Evolutionary conservation across 2,797 vertebrate genomes (phyloP).

Genomic region (Gambusia yucatana): DNA sequence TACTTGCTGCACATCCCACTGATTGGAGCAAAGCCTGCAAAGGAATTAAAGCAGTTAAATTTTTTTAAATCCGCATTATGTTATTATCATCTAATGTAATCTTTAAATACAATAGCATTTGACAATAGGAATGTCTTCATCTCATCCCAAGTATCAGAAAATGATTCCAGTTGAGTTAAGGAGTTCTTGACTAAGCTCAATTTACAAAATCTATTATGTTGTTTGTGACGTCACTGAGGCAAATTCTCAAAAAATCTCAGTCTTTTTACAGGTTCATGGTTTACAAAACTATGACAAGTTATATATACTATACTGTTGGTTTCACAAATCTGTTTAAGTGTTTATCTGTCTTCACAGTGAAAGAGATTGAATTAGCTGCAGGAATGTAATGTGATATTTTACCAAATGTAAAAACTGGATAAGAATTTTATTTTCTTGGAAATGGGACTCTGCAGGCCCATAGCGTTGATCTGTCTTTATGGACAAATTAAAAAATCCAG

Average conservation of each 20-base stretch:
- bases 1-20: constrained; percentile 94
- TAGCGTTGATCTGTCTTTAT: background rate
- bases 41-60: constrained; percentile 8
- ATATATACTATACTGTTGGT: background rate
- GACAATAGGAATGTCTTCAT: background rate
- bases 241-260: background rate
- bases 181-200: background rate
- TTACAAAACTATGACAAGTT: background rate
- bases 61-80: background rate
- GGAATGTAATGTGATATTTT: background rate
- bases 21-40: constrained; percentile 89
- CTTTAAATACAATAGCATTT: background rate
- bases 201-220: background rate
- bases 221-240: background rate
- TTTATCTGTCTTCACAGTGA: background rate
- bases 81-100: background rate
- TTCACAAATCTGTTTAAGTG: background rate
- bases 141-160: background rate
- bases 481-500: background rate
- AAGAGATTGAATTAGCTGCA: background rate
- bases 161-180: background rate
- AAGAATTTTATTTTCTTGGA: background rate
- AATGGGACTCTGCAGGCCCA: background rate
- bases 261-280: background rate
- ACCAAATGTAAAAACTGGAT: background rate